These are phyloP conservation scores for Neoarius graeffei DNA, from an alignment of 2,113 vertebrate species.

Conservation along the genomic window DNA sequence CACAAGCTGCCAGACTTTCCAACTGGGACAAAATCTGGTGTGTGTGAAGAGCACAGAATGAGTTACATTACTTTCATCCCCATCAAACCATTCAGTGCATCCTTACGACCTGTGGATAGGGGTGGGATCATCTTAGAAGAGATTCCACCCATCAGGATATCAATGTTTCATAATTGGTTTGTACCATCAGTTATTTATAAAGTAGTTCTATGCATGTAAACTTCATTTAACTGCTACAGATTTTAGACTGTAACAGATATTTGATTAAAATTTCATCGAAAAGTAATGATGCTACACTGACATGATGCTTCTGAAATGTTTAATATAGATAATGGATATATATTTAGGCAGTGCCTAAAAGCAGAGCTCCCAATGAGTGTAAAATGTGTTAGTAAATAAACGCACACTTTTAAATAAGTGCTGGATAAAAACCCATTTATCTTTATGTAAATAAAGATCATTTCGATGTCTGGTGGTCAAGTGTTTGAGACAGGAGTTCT, in stretches of 20 bases:
- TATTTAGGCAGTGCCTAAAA: too few species aligned
- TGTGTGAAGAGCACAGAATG: not conserved
- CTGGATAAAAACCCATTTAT: too few species aligned
- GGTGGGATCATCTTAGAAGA: not conserved
- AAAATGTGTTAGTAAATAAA: too few species aligned
- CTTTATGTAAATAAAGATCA: too few species aligned
- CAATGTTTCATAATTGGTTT: not conserved
- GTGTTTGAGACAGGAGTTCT: too few species aligned
- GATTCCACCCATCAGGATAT: not conserved
- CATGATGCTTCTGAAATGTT: not conserved
- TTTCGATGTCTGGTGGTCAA: too few species aligned
- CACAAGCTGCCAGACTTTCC: not conserved
- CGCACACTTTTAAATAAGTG: too few species aligned
- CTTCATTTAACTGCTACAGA: not conserved
- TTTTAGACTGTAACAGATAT: too few species aligned
- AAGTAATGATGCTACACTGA: not conserved
- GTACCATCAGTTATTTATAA: not conserved
- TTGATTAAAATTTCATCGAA: not conserved
- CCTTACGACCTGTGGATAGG: not conserved
- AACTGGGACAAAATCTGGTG: not conserved
- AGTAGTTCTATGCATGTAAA: not conserved
- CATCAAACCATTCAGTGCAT: not conserved
- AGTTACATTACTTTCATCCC: not conserved
- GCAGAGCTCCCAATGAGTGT: too few species aligned
- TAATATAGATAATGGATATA: too few species aligned